phyloP scores from a whole-genome alignment of 2,888 invertebrate genomes.

The Acanthosepion esculentum region DNA sequence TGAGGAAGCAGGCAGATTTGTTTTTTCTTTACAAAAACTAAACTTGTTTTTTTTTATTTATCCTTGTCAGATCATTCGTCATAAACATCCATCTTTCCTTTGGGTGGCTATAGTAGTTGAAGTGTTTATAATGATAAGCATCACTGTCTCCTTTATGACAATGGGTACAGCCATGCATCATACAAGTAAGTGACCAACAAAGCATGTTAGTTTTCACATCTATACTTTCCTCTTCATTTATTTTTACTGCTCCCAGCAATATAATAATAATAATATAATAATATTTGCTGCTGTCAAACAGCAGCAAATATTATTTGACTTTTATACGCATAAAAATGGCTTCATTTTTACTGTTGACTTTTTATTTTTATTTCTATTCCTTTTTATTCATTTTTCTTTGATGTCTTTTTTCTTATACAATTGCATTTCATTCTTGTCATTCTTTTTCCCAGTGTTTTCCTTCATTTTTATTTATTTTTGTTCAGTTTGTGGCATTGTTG shows the following conservation, averaged over 20 bases:
- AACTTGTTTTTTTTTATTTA: neutral
- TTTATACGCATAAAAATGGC: no score
- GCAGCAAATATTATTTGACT: no score
- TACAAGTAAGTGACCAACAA: conserved; percentile 66
- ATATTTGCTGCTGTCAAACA: no score
- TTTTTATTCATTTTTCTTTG: neutral
- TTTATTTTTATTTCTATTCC: no score
- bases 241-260: no score
- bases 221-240: no score
- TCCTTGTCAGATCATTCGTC: conserved; percentile 65
- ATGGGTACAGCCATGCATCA: conserved; percentile 73
- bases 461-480: neutral
- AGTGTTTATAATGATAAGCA: conserved; percentile 73
- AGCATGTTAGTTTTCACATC: neutral
- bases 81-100: conserved; percentile 64
- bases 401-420: neutral
- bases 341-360: no score
- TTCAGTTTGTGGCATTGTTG: conserved; percentile 42
- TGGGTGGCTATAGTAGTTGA: conserved; percentile 73
- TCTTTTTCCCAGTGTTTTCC: neutral
- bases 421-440: neutral
- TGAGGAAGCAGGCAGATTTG: no score
- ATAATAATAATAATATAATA: no score
- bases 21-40: neutral
- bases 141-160: conserved; percentile 73